Conservation (phyloP, 1,140 invertebrate genomes). For the Octopus bimaculoides region DNA sequence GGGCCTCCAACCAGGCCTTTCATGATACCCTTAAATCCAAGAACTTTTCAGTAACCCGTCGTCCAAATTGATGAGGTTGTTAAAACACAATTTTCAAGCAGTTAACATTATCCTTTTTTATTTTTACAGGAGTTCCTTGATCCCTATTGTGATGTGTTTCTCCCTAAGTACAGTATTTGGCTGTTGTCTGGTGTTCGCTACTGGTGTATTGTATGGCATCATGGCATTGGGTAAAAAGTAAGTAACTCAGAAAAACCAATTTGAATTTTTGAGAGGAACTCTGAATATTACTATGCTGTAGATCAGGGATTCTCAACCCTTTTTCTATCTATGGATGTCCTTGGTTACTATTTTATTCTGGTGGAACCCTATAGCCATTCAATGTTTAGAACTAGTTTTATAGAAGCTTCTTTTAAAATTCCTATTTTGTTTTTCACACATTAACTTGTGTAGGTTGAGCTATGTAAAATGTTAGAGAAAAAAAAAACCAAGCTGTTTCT, state of each 20-base stretch:
- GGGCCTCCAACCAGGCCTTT: too few species aligned
- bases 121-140: conserved; percentile 69
- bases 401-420: background rate
- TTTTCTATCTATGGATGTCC: background rate
- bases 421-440: too few species aligned
- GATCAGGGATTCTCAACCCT: background rate
- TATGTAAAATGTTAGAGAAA: too few species aligned
- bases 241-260: conserved; percentile 23
- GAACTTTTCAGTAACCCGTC: too few species aligned
- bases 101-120: background rate
- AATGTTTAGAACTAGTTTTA: background rate
- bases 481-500: too few species aligned
- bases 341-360: background rate
- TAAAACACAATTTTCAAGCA: background rate
- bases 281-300: background rate
- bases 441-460: too few species aligned
- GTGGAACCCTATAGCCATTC: background rate
- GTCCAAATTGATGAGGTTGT: too few species aligned
- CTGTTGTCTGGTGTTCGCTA: conserved; percentile 81
- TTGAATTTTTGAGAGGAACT: background rate
- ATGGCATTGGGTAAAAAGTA: conserved; percentile 75
- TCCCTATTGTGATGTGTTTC: conserved; percentile 76
- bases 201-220: conserved; percentile 87
- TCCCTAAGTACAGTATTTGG: conserved; percentile 77
- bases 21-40: too few species aligned